Conservation (phyloP, 2,113 vertebrate genomes). For the Lagopus leucura region DNA sequence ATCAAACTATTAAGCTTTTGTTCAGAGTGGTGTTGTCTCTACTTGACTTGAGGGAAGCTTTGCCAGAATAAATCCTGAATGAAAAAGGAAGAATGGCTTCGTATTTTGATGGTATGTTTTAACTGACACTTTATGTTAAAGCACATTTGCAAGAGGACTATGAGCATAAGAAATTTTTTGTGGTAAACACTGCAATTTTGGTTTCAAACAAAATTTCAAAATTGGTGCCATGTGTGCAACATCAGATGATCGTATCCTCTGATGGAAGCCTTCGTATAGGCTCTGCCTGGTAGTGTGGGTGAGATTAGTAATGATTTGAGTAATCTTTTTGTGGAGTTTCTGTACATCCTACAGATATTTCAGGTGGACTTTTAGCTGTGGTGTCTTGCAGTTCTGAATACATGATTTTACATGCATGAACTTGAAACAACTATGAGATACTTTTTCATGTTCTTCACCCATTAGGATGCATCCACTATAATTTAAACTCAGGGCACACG, state of each 20-base stretch:
- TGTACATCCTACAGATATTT: constrained; percentile 25
- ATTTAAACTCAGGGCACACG: background rate
- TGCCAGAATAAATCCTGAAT: constrained; percentile 26
- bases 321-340: constrained; percentile 29
- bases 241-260: background rate
- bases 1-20: constrained; percentile 13
- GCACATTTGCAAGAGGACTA: background rate
- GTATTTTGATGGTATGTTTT: background rate
- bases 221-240: constrained; percentile 32
- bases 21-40: background rate
- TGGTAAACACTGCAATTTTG: background rate
- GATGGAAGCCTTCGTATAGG: background rate
- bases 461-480: background rate
- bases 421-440: background rate
- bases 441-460: background rate
- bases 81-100: background rate
- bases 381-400: background rate
- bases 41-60: background rate
- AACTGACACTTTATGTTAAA: constrained; percentile 23
- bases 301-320: constrained; percentile 36
- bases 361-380: background rate
- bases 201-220: constrained; percentile 25
- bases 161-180: background rate
- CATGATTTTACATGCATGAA: background rate
- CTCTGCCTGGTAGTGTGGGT: constrained; percentile 3